Conservation (phyloP, 2,888 invertebrate genomes). For the Alloplasta piceator region DNA sequence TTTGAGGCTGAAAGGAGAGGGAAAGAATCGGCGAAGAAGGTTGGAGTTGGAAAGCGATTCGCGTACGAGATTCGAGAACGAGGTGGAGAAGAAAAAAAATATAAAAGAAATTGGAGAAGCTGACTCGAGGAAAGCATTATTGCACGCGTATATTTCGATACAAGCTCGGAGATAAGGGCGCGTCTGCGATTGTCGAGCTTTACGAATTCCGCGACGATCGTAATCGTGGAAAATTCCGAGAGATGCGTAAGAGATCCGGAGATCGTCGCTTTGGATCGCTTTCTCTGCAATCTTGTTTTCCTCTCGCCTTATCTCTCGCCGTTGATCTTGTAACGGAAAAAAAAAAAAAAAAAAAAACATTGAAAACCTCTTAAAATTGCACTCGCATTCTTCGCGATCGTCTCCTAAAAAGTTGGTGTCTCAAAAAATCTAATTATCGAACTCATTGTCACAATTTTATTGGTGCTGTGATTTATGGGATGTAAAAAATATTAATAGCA, state of each 20-base stretch:
- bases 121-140: no score
- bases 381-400: conserved; percentile 24
- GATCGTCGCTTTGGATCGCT: conserved; percentile 36
- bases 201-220: conserved; percentile 62
- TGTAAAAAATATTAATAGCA: no score
- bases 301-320: conserved; percentile 11
- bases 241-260: conserved; percentile 42
- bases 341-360: no score
- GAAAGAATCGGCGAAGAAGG: no score
- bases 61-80: neutral
- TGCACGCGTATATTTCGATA: conserved; percentile 25
- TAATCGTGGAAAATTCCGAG: conserved; percentile 64
- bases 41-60: no score
- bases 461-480: no score
- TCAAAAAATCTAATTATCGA: no score
- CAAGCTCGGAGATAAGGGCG: conserved; percentile 39
- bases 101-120: conserved; percentile 21
- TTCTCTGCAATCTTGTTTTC: conserved; percentile 13
- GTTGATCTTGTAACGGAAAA: no score
- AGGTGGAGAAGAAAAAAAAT: conserved; percentile 11
- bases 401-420: no score
- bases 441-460: no score
- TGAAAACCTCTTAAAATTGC: neutral
- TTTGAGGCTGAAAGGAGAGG: no score
- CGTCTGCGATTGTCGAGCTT: conserved; percentile 55